These are phyloP conservation scores for Arremon brunneinucha DNA, from an alignment of 2,797 vertebrate species.

Conservation along the genomic window DNA sequence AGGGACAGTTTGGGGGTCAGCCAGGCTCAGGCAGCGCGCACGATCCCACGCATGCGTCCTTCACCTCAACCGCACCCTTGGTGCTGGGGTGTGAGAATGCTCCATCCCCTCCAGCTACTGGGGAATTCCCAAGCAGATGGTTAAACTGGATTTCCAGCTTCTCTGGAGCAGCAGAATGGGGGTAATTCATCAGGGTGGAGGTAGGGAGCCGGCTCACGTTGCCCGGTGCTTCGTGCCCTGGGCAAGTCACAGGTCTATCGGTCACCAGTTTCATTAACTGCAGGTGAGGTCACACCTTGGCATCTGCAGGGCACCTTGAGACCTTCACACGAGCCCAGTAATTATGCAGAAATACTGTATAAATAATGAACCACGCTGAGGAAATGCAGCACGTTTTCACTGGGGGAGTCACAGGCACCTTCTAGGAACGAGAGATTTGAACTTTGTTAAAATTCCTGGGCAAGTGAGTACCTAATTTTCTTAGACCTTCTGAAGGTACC, in stretches of 20 bases:
- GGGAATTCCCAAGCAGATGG: conserved; percentile 65
- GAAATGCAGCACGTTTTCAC: neutral
- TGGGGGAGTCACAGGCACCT: neutral
- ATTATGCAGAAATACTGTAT: neutral
- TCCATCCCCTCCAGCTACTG: conserved; percentile 53
- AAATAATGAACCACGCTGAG: neutral
- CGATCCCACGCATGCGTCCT: conserved; percentile 26
- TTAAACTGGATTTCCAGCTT: conserved; percentile 62
- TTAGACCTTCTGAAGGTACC: neutral
- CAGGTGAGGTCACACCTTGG: neutral
- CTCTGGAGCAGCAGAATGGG: conserved; percentile 9
- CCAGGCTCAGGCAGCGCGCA: neutral
- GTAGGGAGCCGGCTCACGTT: neutral
- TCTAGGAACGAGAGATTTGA: neutral
- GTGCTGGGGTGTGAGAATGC: conserved; percentile 62
- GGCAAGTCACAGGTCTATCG: conserved; percentile 2
- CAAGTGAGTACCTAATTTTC: neutral
- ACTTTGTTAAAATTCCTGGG: neutral
- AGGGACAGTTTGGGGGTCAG: conserved; percentile 1
- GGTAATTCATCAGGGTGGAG: conserved; percentile 43
- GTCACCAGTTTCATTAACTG: conserved; percentile 32
- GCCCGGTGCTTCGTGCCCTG: conserved; percentile 1
- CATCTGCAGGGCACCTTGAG: neutral
- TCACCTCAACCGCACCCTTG: conserved; percentile 37
- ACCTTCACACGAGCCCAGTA: neutral